Evolutionary conservation across 2,888 invertebrate genomes (phyloP).

Genomic region (Parelbella ahira): DNA sequence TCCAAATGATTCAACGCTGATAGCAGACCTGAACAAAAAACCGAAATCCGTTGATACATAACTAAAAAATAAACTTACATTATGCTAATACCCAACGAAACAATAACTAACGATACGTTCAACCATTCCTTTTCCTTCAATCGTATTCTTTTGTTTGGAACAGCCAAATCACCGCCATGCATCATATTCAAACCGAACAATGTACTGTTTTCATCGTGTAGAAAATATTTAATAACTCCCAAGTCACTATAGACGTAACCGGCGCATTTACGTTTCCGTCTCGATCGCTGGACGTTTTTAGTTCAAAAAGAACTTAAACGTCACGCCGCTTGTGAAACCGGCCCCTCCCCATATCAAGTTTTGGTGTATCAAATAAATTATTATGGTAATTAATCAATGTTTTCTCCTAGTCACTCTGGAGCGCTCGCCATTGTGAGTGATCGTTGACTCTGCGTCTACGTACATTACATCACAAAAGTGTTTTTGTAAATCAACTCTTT

Average conservation of each 20-base stretch:
- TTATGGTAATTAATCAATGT: constrained; percentile 81
- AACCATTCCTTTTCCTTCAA: constrained; percentile 67
- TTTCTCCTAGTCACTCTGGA: constrained; percentile 77
- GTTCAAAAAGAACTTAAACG: constrained; percentile 63
- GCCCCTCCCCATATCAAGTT: constrained; percentile 73
- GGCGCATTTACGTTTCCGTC: constrained; percentile 49
- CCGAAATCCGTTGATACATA: constrained; percentile 38
- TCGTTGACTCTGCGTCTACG: constrained; percentile 62
- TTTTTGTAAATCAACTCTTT: constrained; percentile 58
- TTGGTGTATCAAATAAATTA: constrained; percentile 80
- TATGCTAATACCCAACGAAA: constrained; percentile 67
- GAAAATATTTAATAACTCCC: constrained; percentile 55
- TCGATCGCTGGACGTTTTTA: constrained; percentile 50
- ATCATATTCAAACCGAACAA: constrained; percentile 70
- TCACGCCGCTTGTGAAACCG: constrained; percentile 57
- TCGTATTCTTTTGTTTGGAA: constrained; percentile 76
- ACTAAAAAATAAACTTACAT: constrained; percentile 41
- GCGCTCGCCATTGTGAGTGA: constrained; percentile 71
- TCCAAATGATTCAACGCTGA: constrained; percentile 75
- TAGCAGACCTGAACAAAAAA: constrained; percentile 64
- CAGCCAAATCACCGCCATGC: constrained; percentile 72
- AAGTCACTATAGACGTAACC: constrained; percentile 40
- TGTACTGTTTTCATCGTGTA: constrained; percentile 70
- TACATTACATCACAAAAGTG: constrained; percentile 65
- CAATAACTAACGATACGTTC: constrained; percentile 63